A percentile compares a stretch with the other conserved stretches of the same genome.
These are phyloP conservation scores for Graphium colonna DNA, from an alignment of 2,888 invertebrate genomes.

Conservation along the genomic window DNA sequence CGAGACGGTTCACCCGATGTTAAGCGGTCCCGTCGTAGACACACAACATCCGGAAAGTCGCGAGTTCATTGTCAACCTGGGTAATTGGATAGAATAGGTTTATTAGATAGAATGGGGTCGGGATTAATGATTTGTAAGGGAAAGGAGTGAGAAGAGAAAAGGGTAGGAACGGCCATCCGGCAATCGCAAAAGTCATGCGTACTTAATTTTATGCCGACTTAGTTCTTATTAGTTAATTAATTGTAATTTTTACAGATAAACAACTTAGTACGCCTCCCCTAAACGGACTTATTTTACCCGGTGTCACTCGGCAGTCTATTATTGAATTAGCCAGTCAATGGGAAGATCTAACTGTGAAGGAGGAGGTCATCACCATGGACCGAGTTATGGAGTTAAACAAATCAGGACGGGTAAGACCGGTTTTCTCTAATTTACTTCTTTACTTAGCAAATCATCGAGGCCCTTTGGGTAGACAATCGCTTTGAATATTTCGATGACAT, in stretches of 20 bases:
- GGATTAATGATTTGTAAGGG: no score
- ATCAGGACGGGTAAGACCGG: conserved; percentile 88
- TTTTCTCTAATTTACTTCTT: neutral
- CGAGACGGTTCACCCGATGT: no score
- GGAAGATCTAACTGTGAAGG: conserved; percentile 91
- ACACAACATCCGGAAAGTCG: no score
- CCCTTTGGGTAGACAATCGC: neutral
- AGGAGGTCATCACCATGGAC: conserved; percentile 91
- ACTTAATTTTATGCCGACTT: no score
- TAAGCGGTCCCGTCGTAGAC: no score
- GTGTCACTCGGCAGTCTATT: conserved; percentile 94
- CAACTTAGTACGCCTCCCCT: conserved; percentile 96
- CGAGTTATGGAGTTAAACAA: conserved; percentile 86
- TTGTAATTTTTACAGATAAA: conserved; percentile 82
- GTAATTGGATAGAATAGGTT: no score
- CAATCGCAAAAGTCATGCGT: no score
- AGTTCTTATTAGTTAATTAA: no score
- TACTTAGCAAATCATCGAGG: neutral
- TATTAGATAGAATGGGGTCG: no score
- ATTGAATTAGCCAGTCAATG: conserved; percentile 89
- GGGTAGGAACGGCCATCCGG: no score
- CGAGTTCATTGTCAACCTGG: no score
- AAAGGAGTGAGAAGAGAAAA: no score
- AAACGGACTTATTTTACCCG: conserved; percentile 96
- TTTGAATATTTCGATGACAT: neutral